Evolutionary conservation across 2,113 vertebrate genomes (phyloP), one percentile per base, ranked within the genome.

Genomic region (Podilymbus podiceps): DNA sequence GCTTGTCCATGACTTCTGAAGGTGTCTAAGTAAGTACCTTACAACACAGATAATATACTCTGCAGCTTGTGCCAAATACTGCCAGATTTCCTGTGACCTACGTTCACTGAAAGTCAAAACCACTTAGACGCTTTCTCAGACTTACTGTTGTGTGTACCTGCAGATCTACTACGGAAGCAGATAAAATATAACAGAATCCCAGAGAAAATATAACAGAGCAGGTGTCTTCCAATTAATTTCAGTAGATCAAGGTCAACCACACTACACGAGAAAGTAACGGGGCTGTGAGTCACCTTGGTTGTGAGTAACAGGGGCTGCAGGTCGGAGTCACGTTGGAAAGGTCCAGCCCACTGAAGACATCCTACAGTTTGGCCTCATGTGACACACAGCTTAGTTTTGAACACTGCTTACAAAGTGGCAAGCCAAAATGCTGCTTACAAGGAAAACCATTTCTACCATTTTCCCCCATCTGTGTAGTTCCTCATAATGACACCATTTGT

Each of bases 51-150:
- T 33, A 79, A 50, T 19, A 31, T 16, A 59, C 59, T 84, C 47
- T 77, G 47, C 53, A 52, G 31, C n/a, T 88, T 71, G 20, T 50
- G 38, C n/a, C 82, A 91, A 69, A 47, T 22, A 27, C 25, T 77
- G 63, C 35, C 64, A 86, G 79, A 56, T 96, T 95, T 91, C 59
- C 60, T 71, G 27, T 2, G n/a, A 83, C 46, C 42, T 80, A 35
- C 59, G 79, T 89, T 68, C 59, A 47, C 25, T 63, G 63, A 53
- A 92, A 75, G 59, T 90, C 63, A 91, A 73, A 93, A 46, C 25
- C 42, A 88, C 38, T 28, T 19, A n/a, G 27, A 56, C 13, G 22
- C 20, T 78, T 94, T 67, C 31, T 69, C 55, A 35, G 62, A 24
- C 25, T 69, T 68, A 40, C 42, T 33, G 8, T 35, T 2, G 11